phyloP scores from a whole-genome alignment of 2,888 invertebrate species.

The Acrobasis repandana region DNA sequence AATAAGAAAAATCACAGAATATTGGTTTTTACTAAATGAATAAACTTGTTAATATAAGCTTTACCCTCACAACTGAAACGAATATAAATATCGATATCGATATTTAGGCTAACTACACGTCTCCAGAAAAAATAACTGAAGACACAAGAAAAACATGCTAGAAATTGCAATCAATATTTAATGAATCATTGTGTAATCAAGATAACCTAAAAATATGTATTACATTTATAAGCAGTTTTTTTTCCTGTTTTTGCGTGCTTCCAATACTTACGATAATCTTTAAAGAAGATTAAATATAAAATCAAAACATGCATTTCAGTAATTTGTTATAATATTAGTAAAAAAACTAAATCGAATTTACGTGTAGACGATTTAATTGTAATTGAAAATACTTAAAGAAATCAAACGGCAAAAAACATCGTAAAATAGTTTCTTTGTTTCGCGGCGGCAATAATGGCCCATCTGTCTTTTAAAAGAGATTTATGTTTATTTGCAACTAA shows the following conservation, averaged over 20 bases:
- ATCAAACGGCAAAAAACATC: conserved; percentile 22
- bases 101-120: neutral
- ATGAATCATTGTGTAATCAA: neutral
- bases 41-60: too few species aligned
- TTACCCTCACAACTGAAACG: too few species aligned
- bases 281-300: too few species aligned
- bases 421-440: conserved; percentile 27
- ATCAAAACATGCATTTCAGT: too few species aligned
- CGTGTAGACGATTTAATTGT: neutral
- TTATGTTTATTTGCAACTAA: conserved; percentile 26
- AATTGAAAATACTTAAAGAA: conserved; percentile 6
- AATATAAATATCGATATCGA: neutral
- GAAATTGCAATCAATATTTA: neutral
- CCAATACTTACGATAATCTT: too few species aligned
- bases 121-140: neutral
- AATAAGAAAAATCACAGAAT: too few species aligned
- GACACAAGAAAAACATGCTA: conserved; percentile 1
- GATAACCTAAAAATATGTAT: too few species aligned
- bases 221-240: neutral
- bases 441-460: conserved; percentile 24
- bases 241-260: neutral
- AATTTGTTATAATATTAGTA: neutral
- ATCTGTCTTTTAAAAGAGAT: conserved; percentile 26
- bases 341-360: neutral
- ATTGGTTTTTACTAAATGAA: too few species aligned